Evolutionary conservation across 2,888 invertebrate genomes (phyloP).

Genomic region (Andrena bucephala): DNA sequence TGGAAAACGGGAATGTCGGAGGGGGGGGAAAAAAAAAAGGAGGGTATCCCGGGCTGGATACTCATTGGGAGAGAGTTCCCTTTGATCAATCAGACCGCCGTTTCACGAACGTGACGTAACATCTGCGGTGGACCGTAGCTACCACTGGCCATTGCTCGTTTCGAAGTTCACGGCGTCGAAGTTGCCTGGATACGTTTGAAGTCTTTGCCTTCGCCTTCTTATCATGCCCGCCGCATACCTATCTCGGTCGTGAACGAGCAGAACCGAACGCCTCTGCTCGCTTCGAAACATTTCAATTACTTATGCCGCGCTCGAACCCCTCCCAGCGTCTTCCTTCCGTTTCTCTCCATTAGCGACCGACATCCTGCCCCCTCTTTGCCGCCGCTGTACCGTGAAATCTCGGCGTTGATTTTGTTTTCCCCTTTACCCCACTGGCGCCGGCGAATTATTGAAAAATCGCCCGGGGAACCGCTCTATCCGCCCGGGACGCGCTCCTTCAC

Average conservation of each 20-base stretch:
- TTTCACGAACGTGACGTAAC: slow-evolving; percentile 67
- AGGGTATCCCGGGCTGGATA: slow-evolving; percentile 35
- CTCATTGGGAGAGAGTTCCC: slow-evolving; percentile 51
- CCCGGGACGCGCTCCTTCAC: not conserved
- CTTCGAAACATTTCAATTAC: slow-evolving; percentile 71
- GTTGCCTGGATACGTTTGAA: slow-evolving; percentile 61
- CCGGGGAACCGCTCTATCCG: not conserved
- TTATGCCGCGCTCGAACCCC: slow-evolving; percentile 55
- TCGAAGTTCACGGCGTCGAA: slow-evolving; percentile 52
- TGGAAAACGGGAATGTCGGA: slow-evolving; percentile 9
- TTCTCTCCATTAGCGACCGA: slow-evolving; percentile 64
- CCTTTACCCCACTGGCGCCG: not conserved
- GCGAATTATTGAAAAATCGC: slow-evolving; percentile 44
- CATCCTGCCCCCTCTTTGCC: slow-evolving; percentile 42
- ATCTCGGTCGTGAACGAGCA: slow-evolving; percentile 13
- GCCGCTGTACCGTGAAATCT: slow-evolving; percentile 43
- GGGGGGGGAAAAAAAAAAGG: not conserved
- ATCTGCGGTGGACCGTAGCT: slow-evolving; percentile 55
- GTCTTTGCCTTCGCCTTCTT: slow-evolving; percentile 56
- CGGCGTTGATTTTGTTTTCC: slow-evolving; percentile 41
- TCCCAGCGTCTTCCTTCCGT: slow-evolving; percentile 32
- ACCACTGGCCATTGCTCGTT: slow-evolving; percentile 40
- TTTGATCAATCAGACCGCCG: slow-evolving; percentile 70
- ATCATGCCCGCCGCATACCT: slow-evolving; percentile 53
- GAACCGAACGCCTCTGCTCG: slow-evolving; percentile 38